A percentile compares a stretch with the other conserved stretches of the same genome.
These are phyloP conservation scores for Dipodomys merriami DNA, from an alignment of 2,113 vertebrate species.

Conservation along the genomic window DNA sequence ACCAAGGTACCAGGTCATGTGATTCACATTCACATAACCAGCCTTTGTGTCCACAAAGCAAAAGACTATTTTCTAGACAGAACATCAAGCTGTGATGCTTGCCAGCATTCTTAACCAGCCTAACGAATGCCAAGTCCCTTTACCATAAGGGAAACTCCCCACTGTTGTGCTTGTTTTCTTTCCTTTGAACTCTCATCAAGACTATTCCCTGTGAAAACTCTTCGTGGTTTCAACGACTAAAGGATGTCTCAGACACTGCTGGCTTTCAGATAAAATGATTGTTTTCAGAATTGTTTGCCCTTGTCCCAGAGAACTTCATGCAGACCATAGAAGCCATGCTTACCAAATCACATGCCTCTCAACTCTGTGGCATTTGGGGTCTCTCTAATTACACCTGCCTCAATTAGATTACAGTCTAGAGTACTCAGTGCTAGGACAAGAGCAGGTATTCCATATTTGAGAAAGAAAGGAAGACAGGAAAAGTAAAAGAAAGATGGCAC, in stretches of 20 bases:
- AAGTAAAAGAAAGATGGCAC: neutral
- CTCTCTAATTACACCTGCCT: neutral
- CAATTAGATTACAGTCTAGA: neutral
- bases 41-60: neutral
- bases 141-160: neutral
- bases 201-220: neutral
- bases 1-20: neutral
- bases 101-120: neutral
- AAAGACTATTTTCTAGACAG: neutral
- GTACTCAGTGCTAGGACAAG: neutral
- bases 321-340: neutral
- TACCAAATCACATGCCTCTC: neutral
- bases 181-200: neutral
- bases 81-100: neutral
- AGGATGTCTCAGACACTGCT: neutral
- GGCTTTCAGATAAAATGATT: no score
- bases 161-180: neutral
- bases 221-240: neutral
- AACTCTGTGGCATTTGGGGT: neutral
- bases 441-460: neutral
- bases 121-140: fast-evolving
- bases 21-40: neutral
- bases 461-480: neutral
- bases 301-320: neutral
- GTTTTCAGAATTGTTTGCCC: neutral